Evolutionary conservation across 2,113 vertebrate genomes (phyloP), one percentile per base, ranked within the genome.

Genomic region (Rhagologus leucostigma): DNA sequence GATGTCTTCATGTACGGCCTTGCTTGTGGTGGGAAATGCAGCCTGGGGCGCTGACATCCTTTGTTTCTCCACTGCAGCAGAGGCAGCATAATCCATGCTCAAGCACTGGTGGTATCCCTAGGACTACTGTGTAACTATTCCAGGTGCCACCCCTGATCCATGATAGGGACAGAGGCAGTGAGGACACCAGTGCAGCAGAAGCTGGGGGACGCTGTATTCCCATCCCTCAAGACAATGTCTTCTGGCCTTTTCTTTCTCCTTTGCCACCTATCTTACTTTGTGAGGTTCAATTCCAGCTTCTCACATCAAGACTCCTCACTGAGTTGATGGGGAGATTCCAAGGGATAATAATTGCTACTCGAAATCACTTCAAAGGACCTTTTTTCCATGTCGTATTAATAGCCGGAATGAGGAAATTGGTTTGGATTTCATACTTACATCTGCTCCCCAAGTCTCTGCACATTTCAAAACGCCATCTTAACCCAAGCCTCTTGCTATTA

Each of bases 281-380:
- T 13, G 30, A 88, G 27, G 59, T 78, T 84, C 30, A 81, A 83
- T 59, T 84, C 64, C 71, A 55, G 22, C 46, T 82, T 60, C 67
- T 94, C 69, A 7, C 52, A 64, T 23, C 37, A 21, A 75, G 73
- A 32, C 46, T 76, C 37, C 69, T 82, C 53, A 33, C 55, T 5
- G 23, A 75, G 22, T 17, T 37, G 49, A 87, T 15, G 65, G 83
- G 92, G 69, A 89, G 69, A 92, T 94, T 95, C 95, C 80, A 96
- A 68, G 21, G 11, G 59, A 68, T 67, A 70, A 78, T 90, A 81
- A 89, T n/a, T 82, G 65, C 11, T 37, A 23, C 85, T 90, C 95
- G 93, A 96, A 93, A 89, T 87, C 1, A 93, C 88, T 96, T 96
- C 95, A 96, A 97, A 96, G 60, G n/a, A 75, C 30, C 14, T 27